Evolutionary conservation across 2,888 invertebrate genomes (phyloP).

Genomic region (Busseola fusca): DNA sequence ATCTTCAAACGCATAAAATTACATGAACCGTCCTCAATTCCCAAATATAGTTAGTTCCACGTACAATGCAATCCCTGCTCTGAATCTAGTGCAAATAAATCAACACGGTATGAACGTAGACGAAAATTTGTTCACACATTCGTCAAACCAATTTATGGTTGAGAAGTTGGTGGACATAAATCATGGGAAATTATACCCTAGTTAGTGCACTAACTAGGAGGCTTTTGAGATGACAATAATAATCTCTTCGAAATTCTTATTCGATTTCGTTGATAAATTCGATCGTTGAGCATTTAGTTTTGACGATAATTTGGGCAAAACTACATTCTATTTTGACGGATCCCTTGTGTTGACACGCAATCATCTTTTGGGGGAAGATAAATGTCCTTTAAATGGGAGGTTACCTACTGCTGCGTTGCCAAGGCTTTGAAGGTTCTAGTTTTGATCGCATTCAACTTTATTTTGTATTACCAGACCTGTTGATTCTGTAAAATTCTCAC

Average conservation of each 20-base stretch:
- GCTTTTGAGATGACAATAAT: background rate
- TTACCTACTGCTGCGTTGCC: background rate
- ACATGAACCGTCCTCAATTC: slow-evolving; percentile 52
- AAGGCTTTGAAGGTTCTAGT: background rate
- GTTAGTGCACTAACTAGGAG: slow-evolving; percentile 28
- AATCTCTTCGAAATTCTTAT: background rate
- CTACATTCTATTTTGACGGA: background rate
- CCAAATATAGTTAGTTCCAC: slow-evolving; percentile 54
- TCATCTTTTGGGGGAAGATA: background rate
- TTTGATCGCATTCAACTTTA: background rate
- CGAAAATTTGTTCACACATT: slow-evolving; percentile 59
- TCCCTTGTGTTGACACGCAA: background rate
- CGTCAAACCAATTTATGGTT: slow-evolving; percentile 60
- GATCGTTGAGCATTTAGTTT: background rate
- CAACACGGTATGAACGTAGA: slow-evolving; percentile 42
- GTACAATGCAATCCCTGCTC: slow-evolving; percentile 43
- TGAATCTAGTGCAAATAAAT: slow-evolving; percentile 50
- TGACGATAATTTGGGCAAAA: background rate
- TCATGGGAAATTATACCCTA: slow-evolving; percentile 43
- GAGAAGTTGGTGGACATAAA: slow-evolving; percentile 45
- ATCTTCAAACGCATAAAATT: slow-evolving; percentile 52
- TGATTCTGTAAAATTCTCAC: too few relatives aligned
- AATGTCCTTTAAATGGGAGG: too few relatives aligned
- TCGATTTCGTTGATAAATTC: background rate
- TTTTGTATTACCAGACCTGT: background rate